Evolutionary conservation across 2,888 invertebrate genomes (phyloP).

Genomic region (Aphodius granarius): DNA sequence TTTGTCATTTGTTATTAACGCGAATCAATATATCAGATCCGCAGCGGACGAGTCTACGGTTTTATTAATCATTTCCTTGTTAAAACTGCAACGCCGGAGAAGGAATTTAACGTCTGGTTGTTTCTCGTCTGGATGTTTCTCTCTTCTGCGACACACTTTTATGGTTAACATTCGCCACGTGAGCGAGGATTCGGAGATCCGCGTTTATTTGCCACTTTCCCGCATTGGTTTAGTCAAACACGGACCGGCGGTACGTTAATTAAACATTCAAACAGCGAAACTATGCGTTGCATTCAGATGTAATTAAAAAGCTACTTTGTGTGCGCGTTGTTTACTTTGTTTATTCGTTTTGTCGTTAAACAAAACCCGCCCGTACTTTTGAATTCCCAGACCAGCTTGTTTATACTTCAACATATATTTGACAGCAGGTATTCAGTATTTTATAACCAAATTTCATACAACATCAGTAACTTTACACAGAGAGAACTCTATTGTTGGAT

Average conservation of each 20-base stretch:
- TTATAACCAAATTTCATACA: no score
- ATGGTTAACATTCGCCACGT: not conserved
- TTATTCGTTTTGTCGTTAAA: not conserved
- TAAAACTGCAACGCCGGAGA: not conserved
- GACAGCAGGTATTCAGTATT: no score
- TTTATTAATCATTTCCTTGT: not conserved
- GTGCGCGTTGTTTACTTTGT: not conserved
- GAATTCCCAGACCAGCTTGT: not conserved
- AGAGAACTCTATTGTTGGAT: no score
- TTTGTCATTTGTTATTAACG: not conserved
- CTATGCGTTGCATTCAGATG: not conserved
- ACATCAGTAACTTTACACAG: no score
- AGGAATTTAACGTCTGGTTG: not conserved
- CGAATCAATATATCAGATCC: constrained; percentile 4
- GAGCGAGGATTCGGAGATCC: not conserved
- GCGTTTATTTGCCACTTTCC: not conserved
- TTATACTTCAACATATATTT: not conserved
- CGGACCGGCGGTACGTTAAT: not conserved
- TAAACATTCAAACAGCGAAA: not conserved
- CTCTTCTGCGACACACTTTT: not conserved
- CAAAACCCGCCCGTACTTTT: not conserved
- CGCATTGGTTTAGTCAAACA: not conserved
- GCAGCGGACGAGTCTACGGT: not conserved
- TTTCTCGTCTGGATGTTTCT: not conserved
- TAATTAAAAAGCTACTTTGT: not conserved